Conservation (phyloP, 2,113 vertebrate species). For the Bucco capensis region DNA sequence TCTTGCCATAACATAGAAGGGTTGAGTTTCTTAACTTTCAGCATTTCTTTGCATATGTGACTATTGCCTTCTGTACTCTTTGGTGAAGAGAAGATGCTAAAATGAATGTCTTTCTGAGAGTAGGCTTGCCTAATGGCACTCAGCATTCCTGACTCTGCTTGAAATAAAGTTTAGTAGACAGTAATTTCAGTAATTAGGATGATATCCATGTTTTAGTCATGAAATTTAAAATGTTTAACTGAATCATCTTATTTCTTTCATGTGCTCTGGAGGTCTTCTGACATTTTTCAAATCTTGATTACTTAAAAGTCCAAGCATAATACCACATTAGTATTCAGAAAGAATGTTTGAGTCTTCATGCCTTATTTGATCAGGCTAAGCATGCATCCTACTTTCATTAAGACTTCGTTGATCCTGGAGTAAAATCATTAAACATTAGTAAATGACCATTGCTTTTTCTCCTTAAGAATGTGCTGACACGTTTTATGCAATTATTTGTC, state of each 20-base stretch:
- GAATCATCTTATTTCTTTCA: background rate
- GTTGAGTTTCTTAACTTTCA: background rate
- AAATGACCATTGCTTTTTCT: constrained; percentile 6
- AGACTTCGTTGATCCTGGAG: background rate
- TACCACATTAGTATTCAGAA: constrained; percentile 16
- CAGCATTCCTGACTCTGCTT: background rate
- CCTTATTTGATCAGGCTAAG: constrained; percentile 40
- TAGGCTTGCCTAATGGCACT: background rate
- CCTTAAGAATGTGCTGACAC: background rate
- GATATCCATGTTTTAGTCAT: background rate
- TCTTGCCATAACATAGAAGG: background rate
- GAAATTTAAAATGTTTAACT: background rate
- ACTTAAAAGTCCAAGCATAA: background rate
- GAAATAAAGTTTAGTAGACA: background rate
- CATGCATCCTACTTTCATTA: constrained; percentile 37
- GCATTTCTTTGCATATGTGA: background rate
- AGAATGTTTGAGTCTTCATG: constrained; percentile 5
- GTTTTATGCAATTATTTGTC: constrained; percentile 53
- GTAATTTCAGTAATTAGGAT: constrained; percentile 14
- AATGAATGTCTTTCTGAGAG: background rate
- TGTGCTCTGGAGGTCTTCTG: background rate
- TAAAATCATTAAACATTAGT: constrained; percentile 59
- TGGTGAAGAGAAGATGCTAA: background rate
- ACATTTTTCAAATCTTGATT: background rate
- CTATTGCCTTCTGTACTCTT: background rate